phyloP scores from a whole-genome alignment of 2,888 invertebrate species.

The Cheilosia pagana region DNA sequence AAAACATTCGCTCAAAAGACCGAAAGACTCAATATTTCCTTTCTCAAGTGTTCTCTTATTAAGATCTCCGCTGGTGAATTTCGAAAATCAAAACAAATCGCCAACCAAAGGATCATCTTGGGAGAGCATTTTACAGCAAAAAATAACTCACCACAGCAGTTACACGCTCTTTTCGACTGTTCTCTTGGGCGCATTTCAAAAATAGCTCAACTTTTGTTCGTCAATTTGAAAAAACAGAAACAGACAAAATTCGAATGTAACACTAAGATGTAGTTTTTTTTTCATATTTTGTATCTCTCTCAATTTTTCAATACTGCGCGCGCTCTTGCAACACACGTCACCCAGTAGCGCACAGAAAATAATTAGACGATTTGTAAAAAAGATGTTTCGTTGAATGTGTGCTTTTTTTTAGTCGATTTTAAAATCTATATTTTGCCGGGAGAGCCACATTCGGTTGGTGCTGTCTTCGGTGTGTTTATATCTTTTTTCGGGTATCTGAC shows the following conservation, averaged over 20 bases:
- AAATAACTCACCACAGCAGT: constrained; percentile 58
- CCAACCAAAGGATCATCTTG: constrained; percentile 31
- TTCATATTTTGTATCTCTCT: constrained; percentile 14
- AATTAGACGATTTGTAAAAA: constrained; percentile 54
- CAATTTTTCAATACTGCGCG: constrained; percentile 57
- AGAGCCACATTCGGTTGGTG: constrained; percentile 35
- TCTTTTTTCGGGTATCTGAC: constrained; percentile 52
- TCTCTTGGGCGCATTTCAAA: constrained; percentile 60
- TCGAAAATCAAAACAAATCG: constrained; percentile 18
- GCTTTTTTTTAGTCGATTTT: constrained; percentile 40
- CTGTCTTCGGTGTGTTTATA: constrained; percentile 16
- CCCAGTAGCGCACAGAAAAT: constrained; percentile 29
- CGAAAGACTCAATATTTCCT: neutral
- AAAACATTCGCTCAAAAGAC: constrained; percentile 4
- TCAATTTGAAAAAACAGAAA: constrained; percentile 30
- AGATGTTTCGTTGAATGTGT: constrained; percentile 8
- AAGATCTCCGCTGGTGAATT: neutral
- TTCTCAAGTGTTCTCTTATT: neutral
- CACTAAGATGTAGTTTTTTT: neutral
- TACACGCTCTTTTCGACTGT: constrained; percentile 3
- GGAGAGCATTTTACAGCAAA: constrained; percentile 35
- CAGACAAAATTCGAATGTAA: constrained; percentile 19
- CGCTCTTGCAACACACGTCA: constrained; percentile 45
- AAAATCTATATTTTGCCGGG: constrained; percentile 64
- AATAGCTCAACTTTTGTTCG: constrained; percentile 57